Evolutionary conservation across 2,888 invertebrate species (phyloP), one percentile per base, ranked within the genome.

Genomic region (Metellina segmentata): DNA sequence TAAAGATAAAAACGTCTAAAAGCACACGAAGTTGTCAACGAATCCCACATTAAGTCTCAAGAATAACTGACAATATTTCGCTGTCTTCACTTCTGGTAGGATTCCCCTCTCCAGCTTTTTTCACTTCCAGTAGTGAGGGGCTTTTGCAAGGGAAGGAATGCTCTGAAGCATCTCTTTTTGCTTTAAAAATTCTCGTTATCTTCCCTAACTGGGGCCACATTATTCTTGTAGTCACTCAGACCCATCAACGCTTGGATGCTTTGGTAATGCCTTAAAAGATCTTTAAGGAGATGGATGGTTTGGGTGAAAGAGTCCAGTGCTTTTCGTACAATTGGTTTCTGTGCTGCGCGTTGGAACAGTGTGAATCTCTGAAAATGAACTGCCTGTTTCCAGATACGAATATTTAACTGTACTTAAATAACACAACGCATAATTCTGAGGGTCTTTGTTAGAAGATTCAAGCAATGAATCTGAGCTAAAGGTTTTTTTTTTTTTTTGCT

Each of bases 31-130:
- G 70, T 53, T 52, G 53, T 19, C 69, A 7, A 78, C 11, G 51
- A 85, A 71, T 61, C 71, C 89, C 13, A 53, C 78, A 71, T 81
- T 89, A 81, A 90, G 75, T 49, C 72, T 78, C 69, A 81, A 90
- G 86, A 90, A 90, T 90, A 90, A 86, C 90, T 90, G 90, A 81
- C 81, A 90, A 90, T 53, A 85, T 81, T 75, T 51, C 78, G 78
- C 90, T 81, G 90, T 81, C 90, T 90, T 90, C 90, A 81, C 51
- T 90, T n/a, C 61, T 20, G 52, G 85, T 51, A 72, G 89, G 78
- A 79, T 83, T 79, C 61, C 48, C 52, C 2, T 49, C 61, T 48
- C 34, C 4, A 4, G n/a, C 48, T 19, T 81, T 81, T 77, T 77
- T 74, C 61, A 6, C 20, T 52, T 77, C 48, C 70, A 72, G 51